These are phyloP conservation scores for Urosaurus nigricauda DNA, from an alignment of 2,797 vertebrate genomes.

Conservation along the genomic window DNA sequence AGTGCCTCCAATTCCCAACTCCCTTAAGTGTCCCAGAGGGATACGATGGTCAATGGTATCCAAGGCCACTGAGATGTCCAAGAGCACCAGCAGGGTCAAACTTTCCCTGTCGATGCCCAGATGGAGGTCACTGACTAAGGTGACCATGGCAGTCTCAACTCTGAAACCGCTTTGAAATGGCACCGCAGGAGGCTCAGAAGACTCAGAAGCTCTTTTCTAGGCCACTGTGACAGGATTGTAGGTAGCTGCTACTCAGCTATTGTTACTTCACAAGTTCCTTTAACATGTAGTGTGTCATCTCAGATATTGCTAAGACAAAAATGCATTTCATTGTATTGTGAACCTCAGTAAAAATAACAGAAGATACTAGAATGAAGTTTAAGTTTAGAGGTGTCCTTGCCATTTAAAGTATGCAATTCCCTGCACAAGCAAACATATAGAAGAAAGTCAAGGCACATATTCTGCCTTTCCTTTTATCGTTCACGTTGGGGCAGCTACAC, in stretches of 20 bases:
- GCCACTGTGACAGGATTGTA: background rate
- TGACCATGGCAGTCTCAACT: no score
- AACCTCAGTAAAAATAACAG: background rate
- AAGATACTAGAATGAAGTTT: background rate
- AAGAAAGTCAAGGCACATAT: background rate
- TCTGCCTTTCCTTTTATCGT: background rate
- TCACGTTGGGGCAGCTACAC: background rate
- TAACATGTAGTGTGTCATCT: background rate
- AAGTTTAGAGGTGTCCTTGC: background rate
- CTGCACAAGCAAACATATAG: background rate
- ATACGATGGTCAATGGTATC: no score
- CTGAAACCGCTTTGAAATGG: no score
- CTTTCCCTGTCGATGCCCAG: no score
- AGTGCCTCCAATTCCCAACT: no score
- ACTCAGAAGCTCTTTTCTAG: background rate
- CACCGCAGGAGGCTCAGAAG: no score
- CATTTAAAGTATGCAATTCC: background rate
- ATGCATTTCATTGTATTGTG: background rate
- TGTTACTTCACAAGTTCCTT: background rate
- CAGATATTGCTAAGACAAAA: background rate
- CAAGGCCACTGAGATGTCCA: no score
- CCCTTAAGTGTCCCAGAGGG: no score
- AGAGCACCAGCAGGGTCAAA: no score
- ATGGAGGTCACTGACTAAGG: no score
- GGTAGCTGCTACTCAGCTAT: background rate